A percentile compares a stretch with the other conserved stretches of the same genome.
These are phyloP conservation scores for Nibea coibor DNA, from an alignment of 2,113 vertebrate genomes.

Conservation along the genomic window DNA sequence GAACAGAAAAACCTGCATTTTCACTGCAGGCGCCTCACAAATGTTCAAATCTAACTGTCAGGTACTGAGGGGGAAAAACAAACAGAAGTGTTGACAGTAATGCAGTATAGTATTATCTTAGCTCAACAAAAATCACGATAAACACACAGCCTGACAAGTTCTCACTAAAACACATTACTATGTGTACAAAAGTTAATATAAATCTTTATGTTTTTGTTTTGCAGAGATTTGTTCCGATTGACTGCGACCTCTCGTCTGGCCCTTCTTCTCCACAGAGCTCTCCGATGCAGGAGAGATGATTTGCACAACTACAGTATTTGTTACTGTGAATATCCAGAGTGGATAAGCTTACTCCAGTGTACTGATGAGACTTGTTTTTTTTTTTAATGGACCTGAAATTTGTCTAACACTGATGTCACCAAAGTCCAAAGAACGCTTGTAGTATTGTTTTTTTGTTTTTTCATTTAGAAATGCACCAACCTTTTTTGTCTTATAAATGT, in stretches of 20 bases:
- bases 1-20: too few relatives aligned
- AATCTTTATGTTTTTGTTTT: slow-evolving; percentile 51
- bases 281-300: slow-evolving; percentile 52
- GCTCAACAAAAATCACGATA: too few relatives aligned
- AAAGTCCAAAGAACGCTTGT: slow-evolving; percentile 16
- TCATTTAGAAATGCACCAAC: background rate
- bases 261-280: slow-evolving; percentile 19
- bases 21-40: too few relatives aligned
- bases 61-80: too few relatives aligned
- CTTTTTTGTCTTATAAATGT: background rate
- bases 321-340: slow-evolving; percentile 1
- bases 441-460: background rate
- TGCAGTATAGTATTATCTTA: too few relatives aligned
- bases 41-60: too few relatives aligned
- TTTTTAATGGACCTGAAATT: slow-evolving; percentile 17
- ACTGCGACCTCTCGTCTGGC: background rate
- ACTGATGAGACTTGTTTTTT: slow-evolving; percentile 21
- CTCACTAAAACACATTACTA: background rate
- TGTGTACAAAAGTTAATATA: background rate
- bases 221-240: slow-evolving; percentile 78
- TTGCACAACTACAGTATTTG: slow-evolving; percentile 45
- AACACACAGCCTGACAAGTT: background rate
- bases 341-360: slow-evolving; percentile 5
- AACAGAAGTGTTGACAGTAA: too few relatives aligned
- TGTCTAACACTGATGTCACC: slow-evolving; percentile 38